Evolutionary conservation across 1,140 invertebrate species (phyloP).

Genomic region (Drosophila sturtevanti): DNA sequence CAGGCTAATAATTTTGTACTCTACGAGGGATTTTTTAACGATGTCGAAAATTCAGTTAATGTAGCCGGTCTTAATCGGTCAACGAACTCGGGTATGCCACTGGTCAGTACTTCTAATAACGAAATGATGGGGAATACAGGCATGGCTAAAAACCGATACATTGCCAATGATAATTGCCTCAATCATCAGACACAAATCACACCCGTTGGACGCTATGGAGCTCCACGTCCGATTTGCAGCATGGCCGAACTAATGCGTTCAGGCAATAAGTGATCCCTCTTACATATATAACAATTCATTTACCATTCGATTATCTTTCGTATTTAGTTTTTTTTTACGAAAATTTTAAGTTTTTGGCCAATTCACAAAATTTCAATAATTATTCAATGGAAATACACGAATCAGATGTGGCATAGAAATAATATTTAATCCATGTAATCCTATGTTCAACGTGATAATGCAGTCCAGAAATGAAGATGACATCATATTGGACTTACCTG

Average conservation of each 20-base stretch:
- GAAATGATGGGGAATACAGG: background rate
- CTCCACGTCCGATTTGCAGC: background rate
- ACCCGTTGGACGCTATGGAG: background rate
- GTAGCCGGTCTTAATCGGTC: background rate
- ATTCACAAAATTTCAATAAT: background rate
- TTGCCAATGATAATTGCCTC: background rate
- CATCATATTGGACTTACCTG: too few relatives aligned
- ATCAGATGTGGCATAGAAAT: too few relatives aligned
- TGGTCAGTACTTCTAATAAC: background rate
- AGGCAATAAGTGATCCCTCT: background rate
- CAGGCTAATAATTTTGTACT: constrained; percentile 95
- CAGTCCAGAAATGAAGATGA: too few relatives aligned
- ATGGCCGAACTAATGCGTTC: constrained; percentile 23
- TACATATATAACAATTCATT: background rate
- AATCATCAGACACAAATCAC: background rate
- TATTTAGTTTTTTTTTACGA: background rate
- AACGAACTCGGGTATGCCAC: background rate
- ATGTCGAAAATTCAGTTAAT: background rate
- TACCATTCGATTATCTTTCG: background rate
- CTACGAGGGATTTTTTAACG: constrained; percentile 90
- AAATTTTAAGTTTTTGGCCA: background rate
- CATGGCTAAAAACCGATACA: background rate
- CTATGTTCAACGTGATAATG: too few relatives aligned
- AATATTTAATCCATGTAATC: too few relatives aligned
- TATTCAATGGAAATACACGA: background rate